Evolutionary conservation across 2,888 invertebrate species (phyloP), one percentile per base, ranked within the genome.

Genomic region (Cepaea hortensis): DNA sequence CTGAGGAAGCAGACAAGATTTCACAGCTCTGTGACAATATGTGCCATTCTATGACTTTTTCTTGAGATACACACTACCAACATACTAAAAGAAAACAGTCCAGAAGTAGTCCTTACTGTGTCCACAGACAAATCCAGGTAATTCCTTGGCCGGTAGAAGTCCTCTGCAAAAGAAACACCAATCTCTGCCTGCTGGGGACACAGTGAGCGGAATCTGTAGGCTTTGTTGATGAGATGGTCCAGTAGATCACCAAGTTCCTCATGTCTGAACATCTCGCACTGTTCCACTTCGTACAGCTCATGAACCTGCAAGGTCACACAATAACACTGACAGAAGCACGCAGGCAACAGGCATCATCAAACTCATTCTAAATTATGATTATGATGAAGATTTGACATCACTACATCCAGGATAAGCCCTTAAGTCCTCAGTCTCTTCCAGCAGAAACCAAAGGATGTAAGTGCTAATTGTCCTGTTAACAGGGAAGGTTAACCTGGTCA

Each of bases 181-280:
- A 94, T 91, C 6, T 91, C 90, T 46, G 80, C 81, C 87, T 93
- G 93, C 23, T 91, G 87, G 20, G 94, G 94, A 87, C 94, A 94
- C 9, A 94, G 91, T 0, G 94, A 93, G 18, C 94, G 90, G 89
- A 93, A 94, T 68, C 94, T 90, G 90, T 94, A 94, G 1, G 94
- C 94, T 81, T 92, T 91, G 73, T 93, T 91, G n/a, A 94, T 90
- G 55, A 94, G 90, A 20, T 90, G 90, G 13, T 91, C 89, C 18
- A 94, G 85, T 1, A 93, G 85, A 9, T 89, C 89, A 15, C 88
- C 81, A 6, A 87, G 70, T 20, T 81, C 85, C 72, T 85, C 55
- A 72, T 85, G 55, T n/a, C 81, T 65, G 62, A 68, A 85, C 46
- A 85, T 35, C 2, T 87, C 87, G 55, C 85, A 46, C 50, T 82